A percentile compares a stretch with the other conserved stretches of the same genome.
Evolutionary conservation across 2,797 vertebrate genomes (phyloP).

Genomic region (Staurois parvus): DNA sequence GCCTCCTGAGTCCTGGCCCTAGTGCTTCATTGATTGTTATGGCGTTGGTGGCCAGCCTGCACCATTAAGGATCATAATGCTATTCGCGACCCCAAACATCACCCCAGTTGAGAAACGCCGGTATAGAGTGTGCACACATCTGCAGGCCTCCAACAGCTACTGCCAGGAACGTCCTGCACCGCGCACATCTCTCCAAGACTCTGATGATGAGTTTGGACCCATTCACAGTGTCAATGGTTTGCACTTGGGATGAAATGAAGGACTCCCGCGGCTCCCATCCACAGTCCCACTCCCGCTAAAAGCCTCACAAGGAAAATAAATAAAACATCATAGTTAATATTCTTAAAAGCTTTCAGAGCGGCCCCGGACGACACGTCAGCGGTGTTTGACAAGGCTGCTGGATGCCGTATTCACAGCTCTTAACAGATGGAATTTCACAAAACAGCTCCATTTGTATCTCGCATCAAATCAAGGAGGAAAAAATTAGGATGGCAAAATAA

Average conservation of each 20-base stretch:
- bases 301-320: conserved; percentile 44
- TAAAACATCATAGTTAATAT: conserved; percentile 55
- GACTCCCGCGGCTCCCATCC: background rate
- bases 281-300: conserved; percentile 18
- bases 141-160: background rate
- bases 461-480: background rate
- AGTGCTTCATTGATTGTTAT: too few species aligned
- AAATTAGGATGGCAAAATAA: background rate
- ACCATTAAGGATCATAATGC: too few species aligned
- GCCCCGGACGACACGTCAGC: conserved; percentile 14
- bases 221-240: background rate
- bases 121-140: background rate
- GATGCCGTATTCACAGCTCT: background rate
- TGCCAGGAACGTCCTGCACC: conserved; percentile 32
- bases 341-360: conserved; percentile 52
- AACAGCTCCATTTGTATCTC: conserved; percentile 32
- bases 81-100: too few species aligned
- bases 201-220: background rate
- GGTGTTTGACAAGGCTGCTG: conserved; percentile 6
- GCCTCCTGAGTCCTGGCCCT: too few species aligned
- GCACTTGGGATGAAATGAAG: conserved; percentile 16
- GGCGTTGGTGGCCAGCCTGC: too few species aligned
- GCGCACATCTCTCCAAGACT: background rate
- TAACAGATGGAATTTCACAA: conserved; percentile 39
- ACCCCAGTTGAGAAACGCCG: too few species aligned